Evolutionary conservation across 2,888 invertebrate genomes (phyloP).

Genomic region (Standfussiana lucernea): DNA sequence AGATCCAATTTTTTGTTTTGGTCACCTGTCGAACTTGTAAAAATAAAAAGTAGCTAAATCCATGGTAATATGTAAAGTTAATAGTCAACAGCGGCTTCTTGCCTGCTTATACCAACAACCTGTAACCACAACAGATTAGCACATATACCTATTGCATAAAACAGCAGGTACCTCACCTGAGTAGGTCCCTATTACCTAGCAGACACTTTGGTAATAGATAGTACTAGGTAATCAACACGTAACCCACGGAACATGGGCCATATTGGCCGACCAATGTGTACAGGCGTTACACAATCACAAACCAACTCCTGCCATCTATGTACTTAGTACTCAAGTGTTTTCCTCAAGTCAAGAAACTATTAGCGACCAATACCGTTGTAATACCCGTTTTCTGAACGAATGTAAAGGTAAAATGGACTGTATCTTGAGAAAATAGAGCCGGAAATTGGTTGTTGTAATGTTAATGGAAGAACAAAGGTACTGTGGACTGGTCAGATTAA

Average conservation of each 20-base stretch:
- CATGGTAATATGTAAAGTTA: no score
- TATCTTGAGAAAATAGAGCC: background rate
- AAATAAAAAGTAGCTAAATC: no score
- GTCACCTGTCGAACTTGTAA: no score
- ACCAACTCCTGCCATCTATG: slow-evolving; percentile 26
- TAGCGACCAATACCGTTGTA: slow-evolving; percentile 38
- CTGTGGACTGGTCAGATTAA: slow-evolving; percentile 38
- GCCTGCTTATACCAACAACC: no score
- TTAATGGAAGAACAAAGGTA: slow-evolving; percentile 22
- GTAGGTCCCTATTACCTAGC: no score
- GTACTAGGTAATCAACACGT: slow-evolving; percentile 5
- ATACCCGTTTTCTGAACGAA: slow-evolving; percentile 8
- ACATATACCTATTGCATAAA: no score
- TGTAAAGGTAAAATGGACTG: slow-evolving; percentile 3
- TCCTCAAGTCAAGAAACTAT: slow-evolving; percentile 50
- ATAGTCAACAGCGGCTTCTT: no score
- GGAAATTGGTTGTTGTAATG: background rate
- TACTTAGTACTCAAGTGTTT: slow-evolving; percentile 40
- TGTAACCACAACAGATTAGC: no score
- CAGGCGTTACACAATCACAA: slow-evolving; percentile 37
- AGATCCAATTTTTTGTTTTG: no score
- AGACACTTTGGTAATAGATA: background rate
- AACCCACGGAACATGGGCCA: slow-evolving; percentile 28
- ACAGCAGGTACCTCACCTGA: no score
- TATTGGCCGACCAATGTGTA: slow-evolving; percentile 32